These are phyloP conservation scores for Gymnorhina tibicen DNA, from an alignment of 2,113 vertebrate genomes.

Conservation along the genomic window DNA sequence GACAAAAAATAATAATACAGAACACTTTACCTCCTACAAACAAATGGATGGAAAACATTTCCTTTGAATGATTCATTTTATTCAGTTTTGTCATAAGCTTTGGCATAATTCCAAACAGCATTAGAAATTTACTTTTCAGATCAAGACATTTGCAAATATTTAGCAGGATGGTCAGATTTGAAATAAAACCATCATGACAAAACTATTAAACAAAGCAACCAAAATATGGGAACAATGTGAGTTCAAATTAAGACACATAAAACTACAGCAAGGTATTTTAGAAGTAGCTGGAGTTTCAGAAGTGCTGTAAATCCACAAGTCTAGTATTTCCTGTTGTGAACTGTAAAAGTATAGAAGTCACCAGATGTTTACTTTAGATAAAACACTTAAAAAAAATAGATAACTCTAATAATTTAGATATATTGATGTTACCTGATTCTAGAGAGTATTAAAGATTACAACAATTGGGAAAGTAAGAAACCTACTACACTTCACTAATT, in stretches of 20 bases:
- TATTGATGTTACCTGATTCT: neutral
- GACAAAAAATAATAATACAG: neutral
- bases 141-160: neutral
- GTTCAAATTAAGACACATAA: neutral
- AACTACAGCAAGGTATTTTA: neutral
- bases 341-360: neutral
- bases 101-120: neutral
- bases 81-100: neutral
- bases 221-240: neutral
- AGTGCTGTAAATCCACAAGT: neutral
- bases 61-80: neutral
- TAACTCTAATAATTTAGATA: neutral
- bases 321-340: neutral
- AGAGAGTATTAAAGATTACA: neutral
- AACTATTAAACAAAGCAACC: neutral
- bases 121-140: neutral
- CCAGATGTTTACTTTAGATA: neutral
- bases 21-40: neutral
- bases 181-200: neutral
- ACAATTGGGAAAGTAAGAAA: neutral
- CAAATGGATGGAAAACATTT: neutral
- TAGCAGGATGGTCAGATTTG: neutral
- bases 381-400: neutral
- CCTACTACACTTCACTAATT: neutral
- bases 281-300: neutral